Evolutionary conservation across 1,140 invertebrate genomes (phyloP).

Genomic region (Pseudomyrmex dendroicus): DNA sequence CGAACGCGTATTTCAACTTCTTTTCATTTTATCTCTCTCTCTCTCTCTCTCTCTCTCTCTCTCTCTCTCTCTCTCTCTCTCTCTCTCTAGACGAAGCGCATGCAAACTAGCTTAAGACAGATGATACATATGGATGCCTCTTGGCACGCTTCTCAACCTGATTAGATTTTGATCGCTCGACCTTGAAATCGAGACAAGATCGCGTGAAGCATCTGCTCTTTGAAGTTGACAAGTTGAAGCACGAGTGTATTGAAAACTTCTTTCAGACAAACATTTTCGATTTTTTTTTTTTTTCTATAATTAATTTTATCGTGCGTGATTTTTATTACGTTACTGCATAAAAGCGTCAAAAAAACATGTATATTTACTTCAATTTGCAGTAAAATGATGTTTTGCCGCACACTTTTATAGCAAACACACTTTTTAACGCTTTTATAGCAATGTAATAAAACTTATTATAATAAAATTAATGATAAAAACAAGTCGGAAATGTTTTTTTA

Average conservation of each 20-base stretch:
- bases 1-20: neutral
- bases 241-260: neutral
- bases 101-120: conserved; percentile 44
- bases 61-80: neutral
- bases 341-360: no score
- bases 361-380: no score
- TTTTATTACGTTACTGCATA: no score
- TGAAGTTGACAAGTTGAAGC: neutral
- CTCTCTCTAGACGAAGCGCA: neutral
- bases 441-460: no score
- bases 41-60: neutral
- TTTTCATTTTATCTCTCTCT: conserved; percentile 23
- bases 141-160: conserved; percentile 15
- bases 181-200: neutral
- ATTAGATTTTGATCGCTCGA: conserved; percentile 51
- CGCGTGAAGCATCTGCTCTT: conserved; percentile 1
- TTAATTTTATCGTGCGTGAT: no score
- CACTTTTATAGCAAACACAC: no score
- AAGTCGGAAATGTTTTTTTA: neutral
- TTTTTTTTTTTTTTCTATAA: no score
- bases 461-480: no score
- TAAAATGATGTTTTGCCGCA: no score
- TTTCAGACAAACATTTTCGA: no score
- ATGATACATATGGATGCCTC: conserved; percentile 44
- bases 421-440: no score